phyloP scores from a whole-genome alignment of 2,888 invertebrate species.

The Psococerastis gibbosa region DNA sequence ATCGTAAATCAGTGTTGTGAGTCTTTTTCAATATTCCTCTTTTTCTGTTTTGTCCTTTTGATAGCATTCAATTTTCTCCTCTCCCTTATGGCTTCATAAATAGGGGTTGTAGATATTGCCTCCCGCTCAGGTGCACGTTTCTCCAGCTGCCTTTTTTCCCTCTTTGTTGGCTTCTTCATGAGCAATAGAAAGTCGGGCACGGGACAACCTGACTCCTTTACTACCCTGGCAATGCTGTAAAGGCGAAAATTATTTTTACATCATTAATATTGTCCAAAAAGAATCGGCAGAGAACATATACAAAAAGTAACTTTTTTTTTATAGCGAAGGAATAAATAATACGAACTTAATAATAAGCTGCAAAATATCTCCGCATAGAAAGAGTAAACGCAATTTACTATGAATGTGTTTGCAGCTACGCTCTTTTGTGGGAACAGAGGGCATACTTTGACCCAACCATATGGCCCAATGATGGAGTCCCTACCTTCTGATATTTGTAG shows the following conservation, averaged over 20 bases:
- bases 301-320: not conserved
- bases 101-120: slow-evolving; percentile 39
- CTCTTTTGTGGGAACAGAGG: too few relatives aligned
- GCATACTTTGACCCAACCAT: not conserved
- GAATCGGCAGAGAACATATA: too few relatives aligned
- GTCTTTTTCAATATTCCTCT: not conserved
- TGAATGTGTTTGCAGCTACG: too few relatives aligned
- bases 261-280: too few relatives aligned
- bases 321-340: not conserved
- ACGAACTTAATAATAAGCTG: too few relatives aligned
- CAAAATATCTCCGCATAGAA: too few relatives aligned
- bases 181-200: slow-evolving; percentile 82
- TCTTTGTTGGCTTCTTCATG: slow-evolving; percentile 46
- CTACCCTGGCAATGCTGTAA: slow-evolving; percentile 69
- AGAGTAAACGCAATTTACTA: too few relatives aligned
- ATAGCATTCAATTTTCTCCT: slow-evolving; percentile 10
- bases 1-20: too few relatives aligned
- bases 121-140: slow-evolving; percentile 43
- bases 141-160: slow-evolving; percentile 34
- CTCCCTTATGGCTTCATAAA: slow-evolving; percentile 23
- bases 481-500: slow-evolving; percentile 46
- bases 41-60: not conserved
- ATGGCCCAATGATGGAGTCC: too few relatives aligned
- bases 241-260: slow-evolving; percentile 12
- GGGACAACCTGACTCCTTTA: slow-evolving; percentile 77